These are phyloP conservation scores for Ataeniobius toweri DNA, from an alignment of 2,797 vertebrate genomes.

Conservation along the genomic window DNA sequence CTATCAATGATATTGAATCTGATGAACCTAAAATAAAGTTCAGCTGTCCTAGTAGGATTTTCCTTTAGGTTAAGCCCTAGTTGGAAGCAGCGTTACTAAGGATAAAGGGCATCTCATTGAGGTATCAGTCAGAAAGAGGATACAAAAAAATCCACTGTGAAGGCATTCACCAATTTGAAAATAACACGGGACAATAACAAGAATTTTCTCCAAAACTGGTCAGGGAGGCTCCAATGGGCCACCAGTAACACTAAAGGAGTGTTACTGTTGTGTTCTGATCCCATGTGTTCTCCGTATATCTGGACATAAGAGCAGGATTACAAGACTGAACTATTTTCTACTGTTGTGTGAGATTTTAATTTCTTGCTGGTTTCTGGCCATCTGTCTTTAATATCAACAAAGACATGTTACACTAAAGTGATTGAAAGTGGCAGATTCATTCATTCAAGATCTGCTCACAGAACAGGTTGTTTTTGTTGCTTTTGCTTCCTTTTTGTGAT, in stretches of 20 bases:
- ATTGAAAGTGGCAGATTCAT: conserved; percentile 24
- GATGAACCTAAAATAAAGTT: background rate
- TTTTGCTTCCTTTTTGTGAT: background rate
- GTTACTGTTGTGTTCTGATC: too few species aligned
- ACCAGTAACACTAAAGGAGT: too few species aligned
- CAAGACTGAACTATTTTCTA: too few species aligned
- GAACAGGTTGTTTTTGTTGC: background rate
- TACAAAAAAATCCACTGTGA: background rate
- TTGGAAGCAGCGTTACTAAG: background rate
- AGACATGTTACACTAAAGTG: conserved; percentile 15
- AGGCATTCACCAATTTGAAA: background rate
- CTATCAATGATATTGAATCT: background rate
- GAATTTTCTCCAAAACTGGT: too few species aligned
- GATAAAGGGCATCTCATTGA: background rate
- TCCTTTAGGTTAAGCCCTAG: background rate
- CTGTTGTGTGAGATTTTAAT: background rate
- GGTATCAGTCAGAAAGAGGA: background rate
- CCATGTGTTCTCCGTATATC: too few species aligned
- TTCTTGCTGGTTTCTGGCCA: conserved; percentile 25
- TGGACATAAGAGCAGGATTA: too few species aligned
- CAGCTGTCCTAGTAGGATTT: background rate
- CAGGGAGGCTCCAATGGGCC: too few species aligned
- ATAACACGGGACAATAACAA: background rate
- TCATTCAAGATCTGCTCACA: conserved; percentile 8
- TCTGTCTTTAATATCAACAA: conserved; percentile 28